Base-by-base conservation (phyloP, 1,140 invertebrate genomes). In the Pseudomyrmex cubaensis region DNA sequence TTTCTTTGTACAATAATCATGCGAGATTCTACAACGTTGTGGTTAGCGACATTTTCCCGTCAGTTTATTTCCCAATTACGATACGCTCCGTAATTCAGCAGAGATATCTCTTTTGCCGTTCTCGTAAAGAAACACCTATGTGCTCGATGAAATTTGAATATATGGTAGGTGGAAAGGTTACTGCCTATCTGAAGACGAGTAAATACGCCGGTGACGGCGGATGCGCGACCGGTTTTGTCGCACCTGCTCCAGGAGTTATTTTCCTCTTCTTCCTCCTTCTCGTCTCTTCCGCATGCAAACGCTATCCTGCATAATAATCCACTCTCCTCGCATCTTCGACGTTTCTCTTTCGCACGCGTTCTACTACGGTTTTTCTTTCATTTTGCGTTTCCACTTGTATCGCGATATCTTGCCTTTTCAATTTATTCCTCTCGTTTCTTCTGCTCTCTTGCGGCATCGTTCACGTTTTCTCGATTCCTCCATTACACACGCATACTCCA, bases 241-340 rank as follows among this genome's bases (percentile, higher is more conserved):
- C 83, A 88, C 83, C 85, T 87, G 85, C 85, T 85, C 63, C 74
- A 9, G 74, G 67, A 84, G 57, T 86, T 88, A 84, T 77, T 57
- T 82, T 63, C 83, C 54, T 20, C 25, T 50, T 50, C 9, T 22
- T 70, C 15, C 9, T 1, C 56, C 5, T 1, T n/a, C 0, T 52
- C 17, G 48, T 20, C 25, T 52, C 17, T 56, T 20, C 25, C 82
- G 50, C 66, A 20, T 69, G 25, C 64, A 61, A 61, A 77, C 20
- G 67, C 67, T 62, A 63, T 78, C 17, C 54, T 44, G 20, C 67
- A 69, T 87, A 87, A 66, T 85, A 83, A 87, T 83, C 63, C 50
- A 22, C 46, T 69, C 46, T 25, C 0, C 74, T 83, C 54, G 2
- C 5, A 3, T 59, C 35, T 35, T 63, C 62, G n/a, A 13, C 15